Evolutionary conservation across 2,113 vertebrate species (phyloP), one percentile per base, ranked within the genome.

Genomic region (Notothenia coriiceps): DNA sequence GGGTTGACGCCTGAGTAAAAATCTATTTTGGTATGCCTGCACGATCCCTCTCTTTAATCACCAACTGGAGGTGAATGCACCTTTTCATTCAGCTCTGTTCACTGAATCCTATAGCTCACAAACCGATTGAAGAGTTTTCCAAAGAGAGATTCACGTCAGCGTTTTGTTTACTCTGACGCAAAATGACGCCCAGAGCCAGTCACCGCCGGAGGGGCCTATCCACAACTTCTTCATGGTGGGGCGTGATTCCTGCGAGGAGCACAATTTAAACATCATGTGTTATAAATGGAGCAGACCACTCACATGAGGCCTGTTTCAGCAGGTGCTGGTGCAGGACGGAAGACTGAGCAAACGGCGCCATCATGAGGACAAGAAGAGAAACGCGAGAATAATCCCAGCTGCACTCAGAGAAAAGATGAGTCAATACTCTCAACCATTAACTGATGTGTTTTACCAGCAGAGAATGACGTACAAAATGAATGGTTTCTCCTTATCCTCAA

Each of bases 131-230:
- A 43, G 68, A 70, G 60, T 81, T 79, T 74, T 2, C 46, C 72
- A 61, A 72, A 46, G 72, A 62, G 67, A 64, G 52, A 67, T 54
- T 43, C 70, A 90, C 88, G 86, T 90, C 84, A 93, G 80, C 81
- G 62, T 84, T 86, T 86, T 85, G 79, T 90, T 80, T 73, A 83
- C 73, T 88, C 83, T 95, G 92, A 96, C 94, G 93, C 90, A 74
- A 77, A 61, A 62, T 95, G 94, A 94, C 94, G 92, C 93, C 85
- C 47, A 55, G 78, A 79, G 67, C 49, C 77, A 82, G 86, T 87
- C 88, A 89, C 61, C 9, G 62, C n/a, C 1, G 14, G 51, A 22
- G 52, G 35, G 75, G 74, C 4, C 71, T 50, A 71, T 81, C 75
- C 68, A 35, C 59, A 73, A 81, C 62, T 87, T 77, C 51, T 71